phyloP scores from a whole-genome alignment of 2,888 invertebrate genomes.

The Miltochrista miniata region DNA sequence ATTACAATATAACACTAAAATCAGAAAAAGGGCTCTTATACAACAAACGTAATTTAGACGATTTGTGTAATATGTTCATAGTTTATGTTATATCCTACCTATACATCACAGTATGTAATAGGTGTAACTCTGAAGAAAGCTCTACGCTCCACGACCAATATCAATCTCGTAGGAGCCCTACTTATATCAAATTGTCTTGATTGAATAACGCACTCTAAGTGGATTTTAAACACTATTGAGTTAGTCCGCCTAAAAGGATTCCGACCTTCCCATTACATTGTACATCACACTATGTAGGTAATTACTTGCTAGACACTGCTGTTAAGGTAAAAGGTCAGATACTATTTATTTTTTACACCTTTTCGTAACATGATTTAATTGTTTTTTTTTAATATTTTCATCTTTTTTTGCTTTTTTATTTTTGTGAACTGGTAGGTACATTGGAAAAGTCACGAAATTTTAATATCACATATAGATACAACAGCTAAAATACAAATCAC shows the following conservation, averaged over 20 bases:
- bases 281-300: slow-evolving; percentile 24
- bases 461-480: too few relatives aligned
- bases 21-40: too few relatives aligned
- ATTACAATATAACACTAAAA: too few relatives aligned
- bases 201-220: slow-evolving; percentile 63
- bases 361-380: too few relatives aligned
- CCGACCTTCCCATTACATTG: slow-evolving; percentile 24
- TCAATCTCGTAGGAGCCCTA: slow-evolving; percentile 25
- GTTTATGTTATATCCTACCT: too few relatives aligned
- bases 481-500: too few relatives aligned
- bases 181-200: slow-evolving; percentile 48
- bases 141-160: slow-evolving; percentile 16
- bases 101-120: slow-evolving; percentile 6
- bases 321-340: slow-evolving; percentile 10
- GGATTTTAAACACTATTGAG: slow-evolving; percentile 63
- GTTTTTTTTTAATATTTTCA: too few relatives aligned
- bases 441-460: too few relatives aligned
- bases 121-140: slow-evolving; percentile 24
- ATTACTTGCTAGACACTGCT: slow-evolving; percentile 22
- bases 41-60: too few relatives aligned
- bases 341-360: too few relatives aligned
- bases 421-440: too few relatives aligned
- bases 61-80: neutral
- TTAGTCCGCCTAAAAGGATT: slow-evolving; percentile 62
- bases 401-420: too few relatives aligned